Conservation (phyloP, 2,888 invertebrate species). For the Barypeithes pellucidus region DNA sequence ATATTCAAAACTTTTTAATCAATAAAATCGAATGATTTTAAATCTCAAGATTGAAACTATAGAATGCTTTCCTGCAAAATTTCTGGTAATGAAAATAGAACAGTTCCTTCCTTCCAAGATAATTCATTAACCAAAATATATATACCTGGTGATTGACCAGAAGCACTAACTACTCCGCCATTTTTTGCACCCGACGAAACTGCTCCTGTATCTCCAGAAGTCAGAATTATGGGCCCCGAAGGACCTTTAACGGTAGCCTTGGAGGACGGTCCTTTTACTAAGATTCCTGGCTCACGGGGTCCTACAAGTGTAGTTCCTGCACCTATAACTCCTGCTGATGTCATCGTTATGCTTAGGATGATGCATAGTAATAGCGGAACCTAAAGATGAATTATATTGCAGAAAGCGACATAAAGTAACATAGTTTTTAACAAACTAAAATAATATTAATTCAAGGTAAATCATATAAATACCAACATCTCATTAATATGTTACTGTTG, state of each 20-base stretch:
- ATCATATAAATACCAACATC: too few species aligned
- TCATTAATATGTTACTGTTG: too few species aligned
- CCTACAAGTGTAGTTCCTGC: constrained; percentile 37
- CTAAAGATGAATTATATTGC: neutral
- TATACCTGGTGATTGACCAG: constrained; percentile 40
- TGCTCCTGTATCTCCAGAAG: constrained; percentile 44
- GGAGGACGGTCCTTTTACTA: constrained; percentile 46
- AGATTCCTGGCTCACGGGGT: constrained; percentile 45
- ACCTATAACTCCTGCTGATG: constrained; percentile 11
- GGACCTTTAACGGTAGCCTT: constrained; percentile 49
- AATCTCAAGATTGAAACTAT: too few species aligned
- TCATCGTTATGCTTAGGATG: neutral
- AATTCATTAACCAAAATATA: too few species aligned
- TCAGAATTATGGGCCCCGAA: constrained; percentile 41
- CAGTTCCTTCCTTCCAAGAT: too few species aligned
- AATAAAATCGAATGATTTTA: too few species aligned
- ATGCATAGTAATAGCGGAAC: neutral
- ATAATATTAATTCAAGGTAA: too few species aligned
- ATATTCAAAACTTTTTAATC: too few species aligned
- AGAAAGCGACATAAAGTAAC: too few species aligned
- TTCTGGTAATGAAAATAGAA: too few species aligned
- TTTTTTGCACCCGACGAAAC: constrained; percentile 29
- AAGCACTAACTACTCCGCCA: constrained; percentile 43
- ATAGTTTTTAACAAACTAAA: too few species aligned
- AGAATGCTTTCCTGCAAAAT: too few species aligned